A percentile compares a stretch with the other conserved stretches of the same genome.
Evolutionary conservation across 2,113 vertebrate species (phyloP).

Genomic region (Porphyrio hochstetteri): DNA sequence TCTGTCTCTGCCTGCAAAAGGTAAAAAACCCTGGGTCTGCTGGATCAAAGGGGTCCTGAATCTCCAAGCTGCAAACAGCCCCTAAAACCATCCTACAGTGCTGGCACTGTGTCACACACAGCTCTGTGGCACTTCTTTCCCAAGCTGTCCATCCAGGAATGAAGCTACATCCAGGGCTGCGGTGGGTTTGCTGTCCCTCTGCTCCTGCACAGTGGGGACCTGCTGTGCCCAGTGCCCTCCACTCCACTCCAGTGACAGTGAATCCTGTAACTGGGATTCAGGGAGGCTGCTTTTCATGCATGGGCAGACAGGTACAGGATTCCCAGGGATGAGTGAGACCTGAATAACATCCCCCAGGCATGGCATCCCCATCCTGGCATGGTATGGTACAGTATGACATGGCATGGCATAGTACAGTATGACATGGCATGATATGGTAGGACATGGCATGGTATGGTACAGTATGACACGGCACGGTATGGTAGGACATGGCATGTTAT

Average conservation of each 20-base stretch:
- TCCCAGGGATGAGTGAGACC: not conserved
- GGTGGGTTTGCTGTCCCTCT: not conserved
- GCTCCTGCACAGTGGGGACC: not conserved
- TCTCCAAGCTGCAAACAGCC: not conserved
- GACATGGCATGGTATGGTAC: too few species aligned
- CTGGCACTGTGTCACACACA: not conserved
- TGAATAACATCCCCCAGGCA: not conserved
- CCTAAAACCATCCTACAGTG: not conserved
- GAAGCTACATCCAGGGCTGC: not conserved
- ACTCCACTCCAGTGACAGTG: not conserved
- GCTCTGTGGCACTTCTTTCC: not conserved
- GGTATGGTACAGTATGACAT: too few species aligned
- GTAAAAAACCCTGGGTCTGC: not conserved
- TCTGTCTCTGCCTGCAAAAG: not conserved
- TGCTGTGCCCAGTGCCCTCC: not conserved
- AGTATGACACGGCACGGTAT: not conserved
- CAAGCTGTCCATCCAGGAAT: not conserved
- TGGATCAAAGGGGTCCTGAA: not conserved
- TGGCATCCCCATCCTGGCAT: too few species aligned
- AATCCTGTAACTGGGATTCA: not conserved
- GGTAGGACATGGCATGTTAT: too few species aligned
- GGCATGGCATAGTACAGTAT: not conserved
- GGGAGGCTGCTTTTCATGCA: not conserved
- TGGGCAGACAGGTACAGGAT: not conserved
- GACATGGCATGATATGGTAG: rapidly evolving